Evolutionary conservation across 2,797 vertebrate species (phyloP), one percentile per base, ranked within the genome.

Genomic region (Tragopan temminckii): DNA sequence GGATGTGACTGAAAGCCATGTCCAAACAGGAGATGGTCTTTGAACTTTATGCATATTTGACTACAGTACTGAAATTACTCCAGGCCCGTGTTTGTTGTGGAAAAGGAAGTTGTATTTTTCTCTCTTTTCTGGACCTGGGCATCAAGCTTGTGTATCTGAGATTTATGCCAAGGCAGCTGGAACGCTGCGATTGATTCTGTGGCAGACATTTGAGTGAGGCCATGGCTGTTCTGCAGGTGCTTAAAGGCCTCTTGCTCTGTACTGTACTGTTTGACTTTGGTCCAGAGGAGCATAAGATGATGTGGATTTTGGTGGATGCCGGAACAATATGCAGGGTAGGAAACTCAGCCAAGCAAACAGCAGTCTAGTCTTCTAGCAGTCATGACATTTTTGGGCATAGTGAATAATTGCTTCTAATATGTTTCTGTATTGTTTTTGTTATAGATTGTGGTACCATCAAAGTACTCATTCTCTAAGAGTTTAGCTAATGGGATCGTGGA

Each of bases 71-170:
- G 85, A 81, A 94, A 85, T 55, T 59, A 25, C 46, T 83, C 66
- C 82, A 93, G 89, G 64, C 75, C 71, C 72, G 68, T 89, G 67
- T 91, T 95, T 94, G 48, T 61, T 64, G 94, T 95, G 79, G 82
- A 88, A 89, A 62, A 89, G 72, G 50, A 71, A 71, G 42, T 61
- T 27, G 2, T 33, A 5, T 23, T n/a, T 11, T 93, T 90, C 57
- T 16, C 53, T 90, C 27, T 79, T 89, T 92, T 91, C 85, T 63
- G 62, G 70, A 52, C 71, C 75, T 55, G 66, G 35, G 35, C 66
- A 78, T 89, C 38, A 58, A 71, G 45, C 1, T 2, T 33, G 29
- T 4, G 1, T 80, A 62, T 27, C 48, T 58, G 68, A 92, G 66
- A 45, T 80, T 75, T 85, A 58, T 89, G 63, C 62, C 35, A 69